These are phyloP conservation scores for Anolis apletophallus DNA, from an alignment of 2,797 vertebrate genomes.

Conservation along the genomic window DNA sequence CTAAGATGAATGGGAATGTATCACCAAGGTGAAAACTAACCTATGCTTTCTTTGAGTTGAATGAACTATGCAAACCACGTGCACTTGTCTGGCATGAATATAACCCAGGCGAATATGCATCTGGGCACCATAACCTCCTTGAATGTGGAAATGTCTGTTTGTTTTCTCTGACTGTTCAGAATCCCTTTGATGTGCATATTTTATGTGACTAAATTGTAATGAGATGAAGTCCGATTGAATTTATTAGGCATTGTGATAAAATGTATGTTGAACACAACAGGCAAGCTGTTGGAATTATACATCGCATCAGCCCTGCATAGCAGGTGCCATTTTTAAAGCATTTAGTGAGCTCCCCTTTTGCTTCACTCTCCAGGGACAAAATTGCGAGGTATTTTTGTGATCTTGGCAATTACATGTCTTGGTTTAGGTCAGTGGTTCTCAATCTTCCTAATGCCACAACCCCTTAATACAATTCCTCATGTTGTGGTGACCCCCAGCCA, in stretches of 20 bases:
- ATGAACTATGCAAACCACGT: constrained; percentile 54
- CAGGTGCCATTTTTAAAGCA: constrained; percentile 51
- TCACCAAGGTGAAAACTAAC: constrained; percentile 46
- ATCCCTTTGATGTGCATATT: constrained; percentile 45
- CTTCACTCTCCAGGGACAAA: constrained; percentile 51
- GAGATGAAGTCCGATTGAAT: constrained; percentile 58
- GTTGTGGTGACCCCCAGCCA: too few relatives aligned
- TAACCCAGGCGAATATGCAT: constrained; percentile 30
- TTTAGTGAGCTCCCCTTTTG: constrained; percentile 57
- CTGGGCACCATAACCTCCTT: constrained; percentile 2
- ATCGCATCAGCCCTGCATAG: constrained; percentile 54
- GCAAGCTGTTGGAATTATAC: constrained; percentile 57
- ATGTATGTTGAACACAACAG: constrained; percentile 49
- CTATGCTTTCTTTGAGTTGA: constrained; percentile 51
- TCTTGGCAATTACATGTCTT: constrained; percentile 17
- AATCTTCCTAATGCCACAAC: too few relatives aligned
- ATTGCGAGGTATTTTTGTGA: constrained; percentile 24
- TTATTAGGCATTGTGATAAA: constrained; percentile 61
- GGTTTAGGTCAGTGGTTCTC: too few relatives aligned
- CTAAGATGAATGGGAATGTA: constrained; percentile 42
- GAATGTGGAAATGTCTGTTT: neutral
- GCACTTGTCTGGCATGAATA: constrained; percentile 38
- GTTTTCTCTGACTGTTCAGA: constrained; percentile 19
- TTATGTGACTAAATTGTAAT: constrained; percentile 35
- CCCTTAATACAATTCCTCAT: too few relatives aligned